Evolutionary conservation across 1,140 invertebrate species (phyloP), one percentile per base, ranked within the genome.

Genomic region (Neuroterus valhalla): DNA sequence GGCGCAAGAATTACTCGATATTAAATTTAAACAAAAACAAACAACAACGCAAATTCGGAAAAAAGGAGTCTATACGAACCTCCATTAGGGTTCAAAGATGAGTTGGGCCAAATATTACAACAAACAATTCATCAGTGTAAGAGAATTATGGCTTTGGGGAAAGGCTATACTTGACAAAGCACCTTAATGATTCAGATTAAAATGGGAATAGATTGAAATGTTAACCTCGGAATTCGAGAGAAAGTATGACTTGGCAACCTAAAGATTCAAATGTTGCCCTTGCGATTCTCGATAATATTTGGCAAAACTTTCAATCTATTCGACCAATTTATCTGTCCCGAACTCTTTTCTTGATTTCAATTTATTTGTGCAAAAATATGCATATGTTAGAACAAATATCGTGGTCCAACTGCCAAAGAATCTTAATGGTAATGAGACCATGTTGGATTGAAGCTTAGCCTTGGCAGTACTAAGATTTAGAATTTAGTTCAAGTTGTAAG

Each of bases 161-260:
- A n/a, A n/a, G n/a, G n/a, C n/a, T n/a, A n/a, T n/a, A n/a, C n/a
- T n/a, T n/a, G n/a, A n/a, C n/a, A n/a, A n/a, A n/a, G n/a, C n/a
- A n/a, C n/a, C n/a, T n/a, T n/a, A n/a, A 75, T 45, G 74, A 66
- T 68, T 76, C 77, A 66, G 80, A 78, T 76, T n/a, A n/a, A n/a
- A n/a, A 44, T 70, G 78, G 87, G 88, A 90, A 88, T 90, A 90
- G 84, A 83, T 75, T 76, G 83, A 84, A 88, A 88, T 82, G 77
- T 5, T 88, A 88, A 89, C 86, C 82, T 82, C 73, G 82, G 78
- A 83, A 84, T 85, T 82, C 75, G 79, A 71, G 82, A 66, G 81
- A 88, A 88, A 86, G 81, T 85, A 81, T 89, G 86, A 90, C 80
- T 86, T 78, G 79, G 68, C 76, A 74, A 74, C 80, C 84, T 84